phyloP scores from a whole-genome alignment of 2,888 invertebrate species.

The Dryobota labecula region DNA sequence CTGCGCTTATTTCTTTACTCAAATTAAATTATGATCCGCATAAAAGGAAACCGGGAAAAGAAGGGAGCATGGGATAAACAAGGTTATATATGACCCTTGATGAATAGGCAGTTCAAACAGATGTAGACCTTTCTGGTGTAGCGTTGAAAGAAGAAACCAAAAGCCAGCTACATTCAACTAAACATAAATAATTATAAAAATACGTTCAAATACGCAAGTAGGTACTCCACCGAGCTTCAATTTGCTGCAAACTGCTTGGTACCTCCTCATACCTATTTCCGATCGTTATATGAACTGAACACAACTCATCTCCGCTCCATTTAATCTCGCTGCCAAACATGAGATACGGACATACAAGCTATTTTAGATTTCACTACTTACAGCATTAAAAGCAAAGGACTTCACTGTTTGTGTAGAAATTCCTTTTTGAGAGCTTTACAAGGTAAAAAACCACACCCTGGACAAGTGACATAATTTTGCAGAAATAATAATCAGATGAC shows the following conservation, averaged over 20 bases:
- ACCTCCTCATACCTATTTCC: conserved; percentile 41
- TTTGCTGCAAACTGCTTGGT: conserved; percentile 8
- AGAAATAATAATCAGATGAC: not conserved
- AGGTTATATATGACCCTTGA: conserved; percentile 29
- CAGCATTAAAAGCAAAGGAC: not conserved
- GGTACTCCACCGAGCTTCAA: conserved; percentile 7
- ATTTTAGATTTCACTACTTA: conserved; percentile 1
- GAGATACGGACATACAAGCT: conserved; percentile 13
- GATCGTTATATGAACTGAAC: conserved; percentile 34
- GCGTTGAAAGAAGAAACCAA: not conserved
- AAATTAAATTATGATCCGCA: conserved; percentile 43
- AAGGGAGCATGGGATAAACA: conserved; percentile 23
- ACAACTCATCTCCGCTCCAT: conserved; percentile 51
- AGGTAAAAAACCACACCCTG: too few relatives aligned
- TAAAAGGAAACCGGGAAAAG: conserved; percentile 25
- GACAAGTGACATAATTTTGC: not conserved
- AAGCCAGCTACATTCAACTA: conserved; percentile 5
- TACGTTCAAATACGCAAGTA: not conserved
- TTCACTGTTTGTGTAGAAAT: not conserved
- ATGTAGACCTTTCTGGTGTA: conserved; percentile 2
- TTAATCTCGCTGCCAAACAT: conserved; percentile 28
- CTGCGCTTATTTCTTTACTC: conserved; percentile 15
- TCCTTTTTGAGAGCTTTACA: not conserved
- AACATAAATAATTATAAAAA: conserved; percentile 1
- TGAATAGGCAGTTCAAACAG: conserved; percentile 34